Conservation (phyloP, 2,888 invertebrate species). For the Xestia c-nigrum region DNA sequence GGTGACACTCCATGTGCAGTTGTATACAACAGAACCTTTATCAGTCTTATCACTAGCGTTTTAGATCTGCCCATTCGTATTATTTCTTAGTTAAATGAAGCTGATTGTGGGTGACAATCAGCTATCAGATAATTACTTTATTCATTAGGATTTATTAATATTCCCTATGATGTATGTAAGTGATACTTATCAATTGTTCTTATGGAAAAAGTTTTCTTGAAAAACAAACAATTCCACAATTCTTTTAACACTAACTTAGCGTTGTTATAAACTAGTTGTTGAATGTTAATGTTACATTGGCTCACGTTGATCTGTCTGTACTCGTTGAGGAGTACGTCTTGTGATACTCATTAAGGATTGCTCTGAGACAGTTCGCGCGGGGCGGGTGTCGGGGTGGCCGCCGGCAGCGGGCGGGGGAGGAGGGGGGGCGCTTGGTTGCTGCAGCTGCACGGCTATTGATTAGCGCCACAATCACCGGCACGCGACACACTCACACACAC, state of each 20-base stretch:
- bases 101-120: background rate
- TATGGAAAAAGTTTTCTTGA: background rate
- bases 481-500: slow-evolving; percentile 37
- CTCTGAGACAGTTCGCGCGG: slow-evolving; percentile 4
- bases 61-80: background rate
- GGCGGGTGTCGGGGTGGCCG: background rate
- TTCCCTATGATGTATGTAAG: background rate
- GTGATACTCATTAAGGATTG: slow-evolving; percentile 15
- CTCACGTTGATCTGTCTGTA: no score
- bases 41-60: background rate
- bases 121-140: background rate
- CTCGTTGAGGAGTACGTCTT: slow-evolving; percentile 6
- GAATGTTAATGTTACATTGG: background rate
- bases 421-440: slow-evolving; percentile 43
- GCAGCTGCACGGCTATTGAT: slow-evolving; percentile 85
- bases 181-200: background rate
- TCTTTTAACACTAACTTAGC: background rate
- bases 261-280: no score
- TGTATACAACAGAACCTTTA: background rate
- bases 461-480: slow-evolving; percentile 70
- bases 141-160: background rate
- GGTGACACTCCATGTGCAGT: background rate
- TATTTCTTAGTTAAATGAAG: background rate
- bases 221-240: background rate
- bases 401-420: background rate